Conservation (phyloP, 2,888 invertebrate genomes). For the Lithophane ornitopus region DNA sequence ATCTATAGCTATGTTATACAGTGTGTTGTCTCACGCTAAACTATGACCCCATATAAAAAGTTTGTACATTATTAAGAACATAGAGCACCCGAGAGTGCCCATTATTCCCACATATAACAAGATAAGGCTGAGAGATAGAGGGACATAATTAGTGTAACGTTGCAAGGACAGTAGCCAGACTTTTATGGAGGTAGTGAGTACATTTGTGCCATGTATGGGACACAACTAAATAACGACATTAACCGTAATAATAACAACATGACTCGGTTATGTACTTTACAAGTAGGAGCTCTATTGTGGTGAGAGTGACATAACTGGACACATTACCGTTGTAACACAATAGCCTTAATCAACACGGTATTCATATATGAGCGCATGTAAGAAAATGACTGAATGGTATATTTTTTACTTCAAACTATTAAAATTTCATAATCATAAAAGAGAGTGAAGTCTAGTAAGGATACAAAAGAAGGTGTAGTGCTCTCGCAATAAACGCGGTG, state of each 20-base stretch:
- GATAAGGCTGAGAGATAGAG: constrained; percentile 64
- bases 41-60: constrained; percentile 52
- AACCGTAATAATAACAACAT: constrained; percentile 57
- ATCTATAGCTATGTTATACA: constrained; percentile 10
- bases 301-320: constrained; percentile 30
- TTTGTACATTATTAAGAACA: constrained; percentile 57
- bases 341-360: constrained; percentile 11
- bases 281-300: constrained; percentile 26
- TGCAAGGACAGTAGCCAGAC: constrained; percentile 54
- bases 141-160: constrained; percentile 68
- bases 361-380: neutral
- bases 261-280: constrained; percentile 37
- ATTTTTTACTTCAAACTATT: constrained; percentile 75
- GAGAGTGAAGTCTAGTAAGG: constrained; percentile 74
- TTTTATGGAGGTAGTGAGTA: constrained; percentile 52
- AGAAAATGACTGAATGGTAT: constrained; percentile 50
- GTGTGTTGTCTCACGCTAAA: constrained; percentile 40
- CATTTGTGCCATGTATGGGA: constrained; percentile 47
- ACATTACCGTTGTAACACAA: constrained; percentile 30
- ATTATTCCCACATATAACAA: constrained; percentile 61
- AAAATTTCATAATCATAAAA: constrained; percentile 78
- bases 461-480: constrained; percentile 81
- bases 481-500: constrained; percentile 80
- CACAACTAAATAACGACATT: constrained; percentile 56
- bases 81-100: constrained; percentile 51